Percentiles rank a stretch among this genome's conserved stretches.
These are phyloP conservation scores for Xestoiulus laeticollis DNA, from an alignment of 2,888 invertebrate species.

Conservation along the genomic window DNA sequence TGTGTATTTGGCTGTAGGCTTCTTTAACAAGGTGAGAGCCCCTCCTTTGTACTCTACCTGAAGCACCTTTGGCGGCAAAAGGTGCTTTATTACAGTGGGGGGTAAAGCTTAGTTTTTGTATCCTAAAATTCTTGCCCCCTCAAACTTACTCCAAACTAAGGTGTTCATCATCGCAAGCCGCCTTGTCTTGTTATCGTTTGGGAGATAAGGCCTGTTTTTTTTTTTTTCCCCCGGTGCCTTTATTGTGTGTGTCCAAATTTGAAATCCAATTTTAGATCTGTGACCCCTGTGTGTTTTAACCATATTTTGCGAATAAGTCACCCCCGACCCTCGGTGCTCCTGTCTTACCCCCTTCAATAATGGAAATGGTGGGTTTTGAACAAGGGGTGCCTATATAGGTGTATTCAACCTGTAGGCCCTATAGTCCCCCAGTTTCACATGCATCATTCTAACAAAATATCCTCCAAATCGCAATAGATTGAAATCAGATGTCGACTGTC, in stretches of 20 bases:
- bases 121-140: neutral
- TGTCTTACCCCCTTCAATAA: slow-evolving; percentile 20
- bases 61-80: slow-evolving; percentile 37
- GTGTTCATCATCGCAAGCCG: slow-evolving; percentile 21
- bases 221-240: neutral
- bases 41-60: slow-evolving; percentile 34
- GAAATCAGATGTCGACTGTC: neutral
- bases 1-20: neutral
- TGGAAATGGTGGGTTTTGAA: neutral
- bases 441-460: neutral
- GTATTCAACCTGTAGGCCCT: neutral
- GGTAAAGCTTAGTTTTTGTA: slow-evolving; percentile 24
- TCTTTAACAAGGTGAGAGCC: slow-evolving; percentile 13
- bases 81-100: slow-evolving; percentile 14
- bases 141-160: slow-evolving; percentile 14
- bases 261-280: slow-evolving; percentile 33
- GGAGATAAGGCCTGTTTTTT: neutral
- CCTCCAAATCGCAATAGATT: neutral
- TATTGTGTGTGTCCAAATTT: slow-evolving; percentile 25
- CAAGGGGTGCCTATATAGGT: neutral
- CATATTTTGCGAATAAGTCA: slow-evolving; percentile 29
- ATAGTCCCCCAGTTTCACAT: neutral
- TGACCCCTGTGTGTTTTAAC: slow-evolving; percentile 11
- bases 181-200: slow-evolving; percentile 8
- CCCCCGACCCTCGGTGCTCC: neutral